Evolutionary conservation across 1,140 invertebrate genomes (phyloP).

Genomic region (Listronotus bonariensis): DNA sequence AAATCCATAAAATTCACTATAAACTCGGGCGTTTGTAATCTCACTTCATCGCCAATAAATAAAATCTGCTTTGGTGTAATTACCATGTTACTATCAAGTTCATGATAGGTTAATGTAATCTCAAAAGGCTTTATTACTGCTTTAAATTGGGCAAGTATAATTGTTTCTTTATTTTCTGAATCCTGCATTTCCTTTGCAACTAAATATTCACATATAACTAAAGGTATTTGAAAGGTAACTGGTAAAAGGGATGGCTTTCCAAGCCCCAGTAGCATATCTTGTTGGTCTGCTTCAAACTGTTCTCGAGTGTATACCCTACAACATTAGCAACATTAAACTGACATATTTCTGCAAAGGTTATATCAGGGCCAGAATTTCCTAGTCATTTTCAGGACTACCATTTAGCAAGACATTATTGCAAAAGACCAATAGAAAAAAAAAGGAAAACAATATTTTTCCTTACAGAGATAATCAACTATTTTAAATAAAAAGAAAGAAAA

Average conservation of each 20-base stretch:
- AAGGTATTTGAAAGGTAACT: background rate
- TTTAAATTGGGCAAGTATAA: background rate
- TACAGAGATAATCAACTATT: too few relatives aligned
- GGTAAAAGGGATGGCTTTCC: background rate
- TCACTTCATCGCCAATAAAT: background rate
- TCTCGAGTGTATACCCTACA: slow-evolving; percentile 15
- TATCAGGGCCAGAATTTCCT: too few relatives aligned
- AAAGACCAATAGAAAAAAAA: too few relatives aligned
- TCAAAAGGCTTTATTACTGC: background rate
- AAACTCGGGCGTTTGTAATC: background rate
- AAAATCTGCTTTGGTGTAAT: background rate
- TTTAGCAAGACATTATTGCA: too few relatives aligned
- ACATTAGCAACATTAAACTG: background rate
- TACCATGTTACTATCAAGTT: background rate
- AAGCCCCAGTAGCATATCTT: background rate
- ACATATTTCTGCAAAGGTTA: background rate
- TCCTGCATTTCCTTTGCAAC: background rate
- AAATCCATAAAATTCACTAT: background rate
- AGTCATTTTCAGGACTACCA: too few relatives aligned
- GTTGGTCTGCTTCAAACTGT: slow-evolving; percentile 8
- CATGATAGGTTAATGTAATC: slow-evolving; percentile 1
- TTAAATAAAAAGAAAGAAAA: too few relatives aligned
- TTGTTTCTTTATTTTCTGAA: background rate
- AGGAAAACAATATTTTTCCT: too few relatives aligned
- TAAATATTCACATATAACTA: slow-evolving; percentile 7